Conservation (phyloP, 2,797 vertebrate genomes). For the Lepilemur septentrionalis region DNA sequence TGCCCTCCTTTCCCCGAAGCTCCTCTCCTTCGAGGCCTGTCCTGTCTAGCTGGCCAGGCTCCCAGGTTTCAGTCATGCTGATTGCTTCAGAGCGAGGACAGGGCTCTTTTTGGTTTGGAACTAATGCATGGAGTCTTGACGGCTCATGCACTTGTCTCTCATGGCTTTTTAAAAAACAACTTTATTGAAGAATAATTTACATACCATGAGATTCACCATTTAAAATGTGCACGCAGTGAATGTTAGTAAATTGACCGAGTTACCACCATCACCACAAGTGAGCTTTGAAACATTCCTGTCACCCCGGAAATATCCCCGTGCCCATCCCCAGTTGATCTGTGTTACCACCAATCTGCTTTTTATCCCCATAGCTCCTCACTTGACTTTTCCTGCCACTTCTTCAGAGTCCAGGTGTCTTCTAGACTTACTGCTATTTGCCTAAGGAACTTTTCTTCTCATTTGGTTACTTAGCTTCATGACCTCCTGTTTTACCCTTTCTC, state of each 20-base stretch:
- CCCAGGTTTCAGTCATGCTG: slow-evolving; percentile 9
- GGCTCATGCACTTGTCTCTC: neutral
- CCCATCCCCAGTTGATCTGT: neutral
- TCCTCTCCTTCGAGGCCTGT: neutral
- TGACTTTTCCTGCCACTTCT: neutral
- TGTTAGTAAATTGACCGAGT: neutral
- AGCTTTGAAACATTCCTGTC: neutral
- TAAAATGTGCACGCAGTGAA: neutral
- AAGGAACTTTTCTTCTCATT: neutral
- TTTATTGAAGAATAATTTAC: neutral
- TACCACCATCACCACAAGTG: neutral
- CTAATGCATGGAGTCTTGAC: slow-evolving; percentile 3
- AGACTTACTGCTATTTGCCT: neutral
- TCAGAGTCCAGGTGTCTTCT: neutral
- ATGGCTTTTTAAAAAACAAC: neutral
- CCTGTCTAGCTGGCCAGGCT: neutral
- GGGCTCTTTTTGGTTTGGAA: neutral
- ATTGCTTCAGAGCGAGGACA: neutral
- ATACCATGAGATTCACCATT: neutral
- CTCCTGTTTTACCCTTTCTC: neutral
- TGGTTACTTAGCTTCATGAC: neutral
- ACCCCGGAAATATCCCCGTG: neutral
- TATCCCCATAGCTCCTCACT: neutral
- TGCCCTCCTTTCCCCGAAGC: neutral
- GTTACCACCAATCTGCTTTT: neutral